Base-by-base conservation (phyloP, 2,888 invertebrate genomes). In the Drosophila planitibia region DNA sequence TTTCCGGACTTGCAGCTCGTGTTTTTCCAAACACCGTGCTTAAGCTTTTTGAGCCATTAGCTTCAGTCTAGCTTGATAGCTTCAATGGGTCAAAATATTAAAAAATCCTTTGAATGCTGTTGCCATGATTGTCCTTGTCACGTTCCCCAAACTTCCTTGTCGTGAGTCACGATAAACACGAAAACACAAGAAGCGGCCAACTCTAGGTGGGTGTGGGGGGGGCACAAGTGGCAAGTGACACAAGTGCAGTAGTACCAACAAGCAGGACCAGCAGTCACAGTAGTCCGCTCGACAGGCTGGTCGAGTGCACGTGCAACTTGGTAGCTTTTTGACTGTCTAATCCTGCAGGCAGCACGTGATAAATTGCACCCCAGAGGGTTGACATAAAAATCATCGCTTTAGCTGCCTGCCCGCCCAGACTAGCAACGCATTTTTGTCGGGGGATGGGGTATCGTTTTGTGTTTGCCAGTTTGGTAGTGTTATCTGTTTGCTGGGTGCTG, bases 311-410 rank as follows among this genome's bases (percentile, higher is more conserved):
- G 82, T 84, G 82, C 81, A 72, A 64, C 60, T 65, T 37, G 71
- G 74, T 85, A 92, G 88, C 91, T 92, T 92, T 88, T 91, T 91
- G 91, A 91, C 92, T 92, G 90, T 83, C 86, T 92, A 92, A 92
- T 92, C 92, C 91, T 66, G 79, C 83, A 90, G 89, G 90, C 78
- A 80, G 32, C 58, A 32, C 77, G 92, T 93, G 93, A 93, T 93
- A 92, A 93, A 93, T 93, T 91, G 89, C 90, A 91, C 93, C 92
- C 93, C 78, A 77, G 93, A 91, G 93, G 91, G 87, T 91, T 91
- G 78, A 76, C 81, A 90, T 82, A 79, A 89, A 83, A 85, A 91
- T 91, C 86, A 91, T 90, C 85, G 80, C 80, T 70, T 58, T 65
- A 63, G 75, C 61, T 49, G 47, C n/a, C 32, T 32, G n/a, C n/a